Conservation (phyloP, 2,888 invertebrate genomes). For the Allolobophora icterica region DNA sequence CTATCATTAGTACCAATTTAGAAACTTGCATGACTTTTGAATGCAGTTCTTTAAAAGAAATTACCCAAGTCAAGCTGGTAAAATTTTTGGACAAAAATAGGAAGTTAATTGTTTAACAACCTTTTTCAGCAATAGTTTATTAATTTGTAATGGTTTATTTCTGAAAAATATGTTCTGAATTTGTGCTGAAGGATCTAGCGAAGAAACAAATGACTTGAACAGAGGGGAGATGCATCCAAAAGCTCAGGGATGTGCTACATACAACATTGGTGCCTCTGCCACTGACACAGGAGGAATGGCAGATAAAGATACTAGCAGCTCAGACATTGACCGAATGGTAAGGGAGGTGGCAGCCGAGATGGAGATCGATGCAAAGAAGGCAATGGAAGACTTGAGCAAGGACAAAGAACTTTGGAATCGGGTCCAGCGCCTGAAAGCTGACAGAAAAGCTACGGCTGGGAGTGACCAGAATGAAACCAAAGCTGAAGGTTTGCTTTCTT, state of each 20-base stretch:
- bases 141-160: neutral
- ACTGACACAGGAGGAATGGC: neutral
- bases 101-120: too few species aligned
- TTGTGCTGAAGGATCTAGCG: neutral
- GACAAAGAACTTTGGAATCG: slow-evolving; percentile 59
- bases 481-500: neutral
- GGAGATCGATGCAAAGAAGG: slow-evolving; percentile 57
- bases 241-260: neutral
- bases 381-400: slow-evolving; percentile 54
- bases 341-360: slow-evolving; percentile 54
- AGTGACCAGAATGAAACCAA: neutral
- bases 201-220: neutral
- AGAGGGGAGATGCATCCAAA: neutral
- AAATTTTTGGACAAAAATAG: neutral
- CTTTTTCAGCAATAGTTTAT: neutral
- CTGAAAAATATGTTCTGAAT: neutral
- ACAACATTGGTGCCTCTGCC: neutral
- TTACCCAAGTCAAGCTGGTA: too few species aligned
- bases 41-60: too few species aligned
- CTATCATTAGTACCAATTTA: too few species aligned
- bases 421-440: slow-evolving; percentile 52
- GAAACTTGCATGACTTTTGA: too few species aligned
- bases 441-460: neutral
- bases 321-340: slow-evolving; percentile 56
- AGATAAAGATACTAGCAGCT: slow-evolving; percentile 33